Evolutionary conservation across 92 coral and sea anemone species (phyloP), one percentile per base, ranked within the genome.

Genomic region (Heliopora coerulea): DNA sequence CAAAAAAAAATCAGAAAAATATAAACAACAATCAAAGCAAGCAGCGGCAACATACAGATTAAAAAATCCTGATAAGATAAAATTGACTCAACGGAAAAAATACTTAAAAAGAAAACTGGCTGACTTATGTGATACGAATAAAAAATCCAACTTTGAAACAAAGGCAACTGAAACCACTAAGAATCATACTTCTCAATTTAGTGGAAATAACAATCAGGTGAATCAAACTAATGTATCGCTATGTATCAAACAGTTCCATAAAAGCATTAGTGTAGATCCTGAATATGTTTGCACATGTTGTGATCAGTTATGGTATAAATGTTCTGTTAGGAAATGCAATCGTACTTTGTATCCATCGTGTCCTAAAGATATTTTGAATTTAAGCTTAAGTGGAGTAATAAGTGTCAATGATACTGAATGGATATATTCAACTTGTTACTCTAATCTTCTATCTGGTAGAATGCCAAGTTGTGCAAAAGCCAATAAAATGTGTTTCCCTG

Each of bases 381-480:
- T 49, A 8, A 73, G 85, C 35, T 49, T 81, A 18, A 64, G 75
- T 63, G 73, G 81, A 3, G 41, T 35, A 7, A 81, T 61, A 61
- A 82, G 85, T 69, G 56, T 82, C 18, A 73, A 80, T 24, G 25
- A 80, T 23, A 73, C 64, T 10, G 80, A 80, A 30, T 75, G 80
- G 80, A 59, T 75, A 5, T 75, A 74, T 75, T 5, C 23, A 21
- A 83, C 87, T 21, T 83, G 84, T 39, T 41, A 78, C 65, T 68
- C 79, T 56, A 79, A 79, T 30, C 12, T 72, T 23, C 75, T 29
- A 49, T 28, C 54, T 8, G 84, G 73, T 1, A 83, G 48, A 37
- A 2, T 83, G 35, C 83, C 89, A 17, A 28, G 59, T 31, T 83
- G 86, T 64, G 39, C 86, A 1, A 85, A 82, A 72, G 83, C 87